Evolutionary conservation across 2,888 invertebrate species (phyloP), one percentile per base, ranked within the genome.

Genomic region (Spisula subtruncata): DNA sequence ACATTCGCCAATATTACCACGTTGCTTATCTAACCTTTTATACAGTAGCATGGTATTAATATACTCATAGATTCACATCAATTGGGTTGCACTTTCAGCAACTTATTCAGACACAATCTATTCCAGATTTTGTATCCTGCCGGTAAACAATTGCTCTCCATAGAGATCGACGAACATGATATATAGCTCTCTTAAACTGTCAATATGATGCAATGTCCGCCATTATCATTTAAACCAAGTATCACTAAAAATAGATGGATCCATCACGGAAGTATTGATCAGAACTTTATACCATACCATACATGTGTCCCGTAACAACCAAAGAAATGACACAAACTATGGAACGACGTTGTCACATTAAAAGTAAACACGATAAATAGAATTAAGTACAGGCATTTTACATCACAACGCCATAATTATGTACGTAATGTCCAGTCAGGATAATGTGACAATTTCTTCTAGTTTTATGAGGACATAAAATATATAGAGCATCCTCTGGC

Each of bases 151-250:
- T 20, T n/a, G 0, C 20, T 60, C 1, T 20, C 60, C 60, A n/a
- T 60, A n/a, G 60, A 60, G 60, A 60, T 60, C n/a, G 2, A 0
- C 25, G 10, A 25, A 66, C 60, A 66, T 66, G 60, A 66, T 66
- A 6, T n/a, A 66, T 66, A 66, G 25, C 60, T 25, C 60, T 2
- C 60, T 66, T 25, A 8, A 25, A 66, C 25, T 66, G 60, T 66
- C 60, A 60, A 6, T 66, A 25, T 66, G 60, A 66, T 66, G 60
- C 60, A 66, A 66, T 66, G 60, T 66, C 60, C 25, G 60, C 60
- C 25, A 66, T 66, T 66, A 66, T 25, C 60, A 66, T n/a, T 66
- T 66, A 66, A 66, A 66, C 60, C 60, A 66, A 66, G 60, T 66
- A 66, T 66, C 25, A 25, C 60, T 66, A 66, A 66, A 66, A 66